phyloP scores from a whole-genome alignment of 2,113 vertebrate species.

The Vombatus ursinus region DNA sequence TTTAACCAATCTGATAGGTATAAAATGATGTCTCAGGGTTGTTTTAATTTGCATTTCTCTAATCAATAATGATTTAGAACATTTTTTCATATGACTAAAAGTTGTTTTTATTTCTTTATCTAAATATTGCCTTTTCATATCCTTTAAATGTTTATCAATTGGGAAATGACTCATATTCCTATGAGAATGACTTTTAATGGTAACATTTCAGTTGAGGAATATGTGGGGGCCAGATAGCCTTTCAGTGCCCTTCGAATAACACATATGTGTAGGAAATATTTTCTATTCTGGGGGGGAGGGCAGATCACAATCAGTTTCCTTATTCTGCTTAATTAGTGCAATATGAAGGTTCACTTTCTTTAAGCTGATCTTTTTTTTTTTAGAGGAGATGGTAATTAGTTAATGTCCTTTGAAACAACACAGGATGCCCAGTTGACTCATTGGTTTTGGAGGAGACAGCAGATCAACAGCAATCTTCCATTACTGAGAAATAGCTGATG shows the following conservation, averaged over 20 bases:
- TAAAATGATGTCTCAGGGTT: background rate
- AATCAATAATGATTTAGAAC: background rate
- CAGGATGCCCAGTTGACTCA: conserved; percentile 13
- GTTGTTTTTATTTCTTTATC: background rate
- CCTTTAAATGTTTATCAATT: background rate
- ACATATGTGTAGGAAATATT: background rate
- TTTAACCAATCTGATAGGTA: background rate
- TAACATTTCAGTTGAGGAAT: background rate
- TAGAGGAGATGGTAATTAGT: conserved; percentile 18
- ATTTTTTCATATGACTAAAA: background rate
- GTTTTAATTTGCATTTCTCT: background rate
- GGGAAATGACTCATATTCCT: background rate
- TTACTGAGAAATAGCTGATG: conserved; percentile 46
- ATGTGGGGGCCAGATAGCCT: background rate
- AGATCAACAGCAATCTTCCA: background rate
- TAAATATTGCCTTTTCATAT: background rate
- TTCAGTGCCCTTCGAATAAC: background rate
- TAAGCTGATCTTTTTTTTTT: conserved; percentile 39
- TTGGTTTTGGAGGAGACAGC: conserved; percentile 18
- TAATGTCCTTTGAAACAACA: conserved; percentile 32
- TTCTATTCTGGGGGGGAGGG: background rate
- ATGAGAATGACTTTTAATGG: background rate
- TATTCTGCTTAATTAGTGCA: background rate
- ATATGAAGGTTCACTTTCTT: background rate
- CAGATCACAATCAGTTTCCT: background rate